Base-by-base conservation (phyloP, 2,888 invertebrate species). In the Napeogenes sylphis region DNA sequence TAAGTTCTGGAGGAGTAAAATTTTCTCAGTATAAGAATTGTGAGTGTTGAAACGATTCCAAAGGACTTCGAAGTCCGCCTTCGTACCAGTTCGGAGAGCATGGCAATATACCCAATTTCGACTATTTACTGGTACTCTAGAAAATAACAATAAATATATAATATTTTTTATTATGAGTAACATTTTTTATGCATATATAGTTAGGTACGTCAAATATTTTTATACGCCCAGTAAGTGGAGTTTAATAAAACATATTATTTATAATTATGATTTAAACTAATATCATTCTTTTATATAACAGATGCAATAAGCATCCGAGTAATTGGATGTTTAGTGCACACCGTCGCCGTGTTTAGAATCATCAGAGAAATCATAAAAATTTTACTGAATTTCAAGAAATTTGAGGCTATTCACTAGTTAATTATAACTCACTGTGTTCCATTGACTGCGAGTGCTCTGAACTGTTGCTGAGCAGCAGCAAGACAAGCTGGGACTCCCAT, bases 71-170 rank as follows among this genome's bases (percentile, higher is more conserved):
- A 95, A 97, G 66, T 95, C 93, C 0, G 77, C 77, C n/a, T 77
- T 72, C 0, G 83, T 85, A 0, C 95, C 95, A 42, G 92, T 79
- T n/a, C 93, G 92, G 8, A 97, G 87, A 2, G 92, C 95, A 30
- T 92, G 93, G 77, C 97, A 97, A 83, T 96, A 97, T 0, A 96
- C 94, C 58, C 93, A 91, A 33, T 91, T 82, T 59, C 95, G 93
- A 58, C 93, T 89, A 66, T 90, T 87, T 0, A 75, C 79, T 61
- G 80, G 77, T 0, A 90, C 88, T 14, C 90, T 90, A 61, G 35
- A 71, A 64, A 54, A 33, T 5, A 42, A 10, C 3, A 10, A 46
- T 45, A 10, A 21, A 4, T 30, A 47, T 51, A 42, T 21, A 21
- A 21, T 21, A 21, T 21, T 1, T 21, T 21, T 21, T 21, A 21